Base-by-base conservation (phyloP, 2,113 vertebrate species). In the Peucedramus taeniatus region DNA sequence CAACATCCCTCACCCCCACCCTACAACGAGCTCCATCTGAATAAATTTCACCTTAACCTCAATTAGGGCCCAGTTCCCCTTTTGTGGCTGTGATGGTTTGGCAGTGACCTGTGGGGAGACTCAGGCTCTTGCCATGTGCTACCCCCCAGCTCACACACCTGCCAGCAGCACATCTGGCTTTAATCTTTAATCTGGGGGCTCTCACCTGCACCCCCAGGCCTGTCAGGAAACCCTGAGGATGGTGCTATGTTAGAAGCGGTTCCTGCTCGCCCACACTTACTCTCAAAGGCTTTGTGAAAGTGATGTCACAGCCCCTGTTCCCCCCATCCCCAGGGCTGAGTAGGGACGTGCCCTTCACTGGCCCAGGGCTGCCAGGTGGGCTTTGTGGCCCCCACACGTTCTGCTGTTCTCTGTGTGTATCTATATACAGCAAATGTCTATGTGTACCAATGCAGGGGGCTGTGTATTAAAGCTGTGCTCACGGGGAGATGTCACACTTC, bases 21-120 rank as follows among this genome's bases (percentile, higher is more conserved):
- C 63, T 47, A 13, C 40, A 49, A 17, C 53, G 39, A 37, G 19
- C 42, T 90, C 91, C 82, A 70, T 93, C 86, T 96, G 89, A 96
- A 88, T 85, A 94, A 91, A 93, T 97, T 97, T 97, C 96, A 96
- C 96, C 94, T 95, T 94, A 90, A 94, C 87, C 82, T 27, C 87
- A 82, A 8, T 30, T 2, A 10, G 35, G 64, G 75, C 65, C 42
- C 6, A 1, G 60, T 90, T 88, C 83, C 85, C 54, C 54, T 95
- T 75, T 72, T 74, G 87, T 11, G 51, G 89, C 71, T 77, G 68
- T 0, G 0, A 30, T 59, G 80, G 65, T 88, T 92, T 94, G 87
- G 87, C 91, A 84, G 40, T 87, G 70, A 72, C 31, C 60, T 50
- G 49, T 4, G 35, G 22, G n/a, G 31, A 51, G 35, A 19, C 24